Base-by-base conservation (phyloP, 2,113 vertebrate genomes). In the Lasiurus cinereus region DNA sequence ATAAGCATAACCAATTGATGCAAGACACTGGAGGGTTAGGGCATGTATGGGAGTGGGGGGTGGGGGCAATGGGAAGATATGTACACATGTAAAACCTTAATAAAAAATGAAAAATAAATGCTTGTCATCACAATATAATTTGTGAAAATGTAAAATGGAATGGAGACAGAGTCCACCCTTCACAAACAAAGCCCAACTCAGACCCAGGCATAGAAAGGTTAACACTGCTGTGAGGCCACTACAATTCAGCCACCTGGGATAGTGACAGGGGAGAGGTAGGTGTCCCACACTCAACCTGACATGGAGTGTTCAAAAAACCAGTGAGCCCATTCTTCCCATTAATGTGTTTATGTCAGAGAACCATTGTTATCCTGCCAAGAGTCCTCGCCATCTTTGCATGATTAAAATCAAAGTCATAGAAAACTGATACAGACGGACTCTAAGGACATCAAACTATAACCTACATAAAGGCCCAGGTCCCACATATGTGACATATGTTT, bases 381-480 rank as follows among this genome's bases (percentile, higher is more conserved):
- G 7, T 50, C 18, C 43, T 77, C 77, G 36, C 29, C 48, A 62
- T 62, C 79, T 27, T 83, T 78, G 13, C 73, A 48, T 36, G n/a
- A 69, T n/a, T 91, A 95, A 95, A 93, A 84, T 87, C 48, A 91
- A 96, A 92, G 73, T 93, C 90, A 94, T 24, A 92, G 92, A 90
- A 92, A 94, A 80, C 10, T 21, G 39, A 85, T 74, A 18, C 9
- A 77, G 69, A 82, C 62, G 59, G 67, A 92, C 52, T 88, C 91
- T 88, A 97, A 94, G 90, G 92, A 88, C 90, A 93, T n/a, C 27
- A 83, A 79, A 79, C 87, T 92, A 90, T 36, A 83, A 83, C 8
- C 52, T 69, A 95, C 10, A n/a, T 22, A 83, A 88, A 91, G 3
- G 6, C 64, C 80, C 29, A 39, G 90, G 59, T 54, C 54, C 33